Evolutionary conservation across 2,113 vertebrate species (phyloP), one percentile per base, ranked within the genome.

Genomic region (Manacus vitellinus): DNA sequence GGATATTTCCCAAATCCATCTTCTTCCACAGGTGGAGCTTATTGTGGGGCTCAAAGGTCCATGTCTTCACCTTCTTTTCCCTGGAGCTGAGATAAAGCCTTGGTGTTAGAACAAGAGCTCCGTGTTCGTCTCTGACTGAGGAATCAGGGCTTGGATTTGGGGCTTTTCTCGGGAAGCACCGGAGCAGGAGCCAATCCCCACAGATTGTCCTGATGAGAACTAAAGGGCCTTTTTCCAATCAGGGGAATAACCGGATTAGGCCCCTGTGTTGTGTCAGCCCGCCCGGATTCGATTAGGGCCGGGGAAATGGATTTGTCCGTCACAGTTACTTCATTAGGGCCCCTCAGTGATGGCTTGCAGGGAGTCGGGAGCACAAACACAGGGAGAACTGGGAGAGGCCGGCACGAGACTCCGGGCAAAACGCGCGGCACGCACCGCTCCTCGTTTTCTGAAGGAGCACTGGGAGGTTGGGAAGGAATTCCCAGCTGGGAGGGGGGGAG

Each of bases 271-370:
- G 98, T 99, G 98, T 99, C 99, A 98, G 98, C 98, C 98, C 96
- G 98, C 98, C 98, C 97, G 99, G 99, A 99, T 99, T 98, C 97
- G 98, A 99, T 99, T 99, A 99, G 94, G 98, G 97, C 82, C 89
- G 98, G 98, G 99, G 98, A 99, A 99, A 99, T 98, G 98, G 98
- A 98, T 99, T 98, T 98, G 97, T 99, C 99, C 99, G 99, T 99
- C 99, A 99, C 97, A 98, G 98, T 99, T 99, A 99, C 98, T 99
- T 99, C 98, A 99, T 99, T 99, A 99, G 97, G 95, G 75, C 97
- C 98, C 93, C 98, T 98, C 98, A 97, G 95, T 98, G 99, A 99
- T 98, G 98, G 96, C 97, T 96, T 95, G 92, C 98, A 98, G 98
- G 97, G 97, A 98, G 96, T 96, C 80, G 93, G 97, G 87, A 94